Evolutionary conservation across 2,888 invertebrate species (phyloP).

Genomic region (Ophion costatus): DNA sequence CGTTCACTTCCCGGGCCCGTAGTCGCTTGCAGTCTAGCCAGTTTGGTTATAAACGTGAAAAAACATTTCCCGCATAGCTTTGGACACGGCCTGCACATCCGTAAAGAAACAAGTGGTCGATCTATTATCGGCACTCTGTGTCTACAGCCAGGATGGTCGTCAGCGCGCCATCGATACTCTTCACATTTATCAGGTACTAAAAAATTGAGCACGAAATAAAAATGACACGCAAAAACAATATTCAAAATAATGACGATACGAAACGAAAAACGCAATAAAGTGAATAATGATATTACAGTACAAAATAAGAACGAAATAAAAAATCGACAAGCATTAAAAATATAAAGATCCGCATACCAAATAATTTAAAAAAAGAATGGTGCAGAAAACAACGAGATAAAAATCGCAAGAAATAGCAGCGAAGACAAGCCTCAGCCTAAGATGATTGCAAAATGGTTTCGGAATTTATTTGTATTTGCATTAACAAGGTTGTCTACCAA

Average conservation of each 20-base stretch:
- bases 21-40: background rate
- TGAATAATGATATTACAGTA: too few species aligned
- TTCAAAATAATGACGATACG: background rate
- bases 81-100: slow-evolving; percentile 94
- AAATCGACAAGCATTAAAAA: too few species aligned
- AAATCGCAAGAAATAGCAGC: too few species aligned
- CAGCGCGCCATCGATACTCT: slow-evolving; percentile 94
- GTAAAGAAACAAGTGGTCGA: slow-evolving; percentile 99
- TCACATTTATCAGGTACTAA: slow-evolving; percentile 94
- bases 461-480: too few species aligned
- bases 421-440: too few species aligned
- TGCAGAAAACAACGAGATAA: too few species aligned
- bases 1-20: background rate
- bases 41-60: background rate
- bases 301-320: too few species aligned
- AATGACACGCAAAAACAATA: slow-evolving; percentile 7
- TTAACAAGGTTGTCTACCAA: too few species aligned
- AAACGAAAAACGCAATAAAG: background rate
- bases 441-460: too few species aligned
- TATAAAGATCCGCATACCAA: too few species aligned
- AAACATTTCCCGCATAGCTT: slow-evolving; percentile 84
- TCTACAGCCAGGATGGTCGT: slow-evolving; percentile 96
- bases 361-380: too few species aligned
- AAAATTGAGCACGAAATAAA: background rate
- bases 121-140: slow-evolving; percentile 96